These are phyloP conservation scores for Falco punctatus DNA, from an alignment of 2,113 vertebrate genomes.

Conservation along the genomic window DNA sequence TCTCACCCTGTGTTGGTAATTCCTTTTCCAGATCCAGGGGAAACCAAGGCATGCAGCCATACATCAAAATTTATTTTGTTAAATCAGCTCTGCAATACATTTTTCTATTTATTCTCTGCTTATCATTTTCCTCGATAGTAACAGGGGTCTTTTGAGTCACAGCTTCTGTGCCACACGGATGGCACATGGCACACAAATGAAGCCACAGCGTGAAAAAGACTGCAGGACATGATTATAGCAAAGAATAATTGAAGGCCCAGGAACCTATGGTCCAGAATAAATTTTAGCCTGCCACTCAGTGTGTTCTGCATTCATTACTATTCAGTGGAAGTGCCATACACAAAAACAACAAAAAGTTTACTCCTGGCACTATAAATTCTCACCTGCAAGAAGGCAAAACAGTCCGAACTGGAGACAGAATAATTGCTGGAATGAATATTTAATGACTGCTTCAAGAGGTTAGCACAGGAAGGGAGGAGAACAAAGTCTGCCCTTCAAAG, in stretches of 20 bases:
- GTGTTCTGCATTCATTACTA: slow-evolving; percentile 2
- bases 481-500: slow-evolving; percentile 45
- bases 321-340: slow-evolving; percentile 10
- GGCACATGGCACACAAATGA: slow-evolving; percentile 26
- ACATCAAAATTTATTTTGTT: background rate
- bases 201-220: slow-evolving; percentile 28
- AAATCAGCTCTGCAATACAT: background rate
- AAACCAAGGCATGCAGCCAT: background rate
- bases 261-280: slow-evolving; percentile 39
- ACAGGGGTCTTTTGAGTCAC: background rate
- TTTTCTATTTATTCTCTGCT: slow-evolving; percentile 5
- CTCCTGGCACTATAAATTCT: slow-evolving; percentile 14
- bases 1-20: background rate
- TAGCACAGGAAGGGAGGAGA: background rate
- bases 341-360: slow-evolving; percentile 34
- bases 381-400: background rate
- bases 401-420: background rate
- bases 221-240: slow-evolving; percentile 7
- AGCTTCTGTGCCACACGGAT: background rate
- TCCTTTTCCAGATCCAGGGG: background rate
- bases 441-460: slow-evolving; percentile 53
- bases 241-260: slow-evolving; percentile 43
- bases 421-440: slow-evolving; percentile 55
- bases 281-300: slow-evolving; percentile 8
- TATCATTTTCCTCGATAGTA: background rate